Conservation (phyloP, 2,888 invertebrate species). For the Amphipyra berbera region DNA sequence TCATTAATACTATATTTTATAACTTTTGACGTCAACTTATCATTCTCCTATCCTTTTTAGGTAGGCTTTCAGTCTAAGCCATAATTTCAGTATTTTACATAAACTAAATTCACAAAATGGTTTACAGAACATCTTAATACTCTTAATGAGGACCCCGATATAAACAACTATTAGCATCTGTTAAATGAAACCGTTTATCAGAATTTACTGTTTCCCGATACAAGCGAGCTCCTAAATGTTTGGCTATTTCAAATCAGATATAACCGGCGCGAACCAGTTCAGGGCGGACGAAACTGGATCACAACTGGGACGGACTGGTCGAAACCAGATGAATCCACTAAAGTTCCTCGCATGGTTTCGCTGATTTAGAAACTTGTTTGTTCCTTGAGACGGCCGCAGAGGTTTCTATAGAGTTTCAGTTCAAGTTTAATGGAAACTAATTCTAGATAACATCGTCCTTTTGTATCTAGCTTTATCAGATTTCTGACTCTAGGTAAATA, state of each 20-base stretch:
- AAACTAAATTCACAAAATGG: constrained; percentile 32
- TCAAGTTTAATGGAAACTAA: constrained; percentile 74
- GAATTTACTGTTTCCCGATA: constrained; percentile 59
- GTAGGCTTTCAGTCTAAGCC: neutral
- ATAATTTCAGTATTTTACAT: constrained; percentile 1
- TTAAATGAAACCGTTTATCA: constrained; percentile 55
- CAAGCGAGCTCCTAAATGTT: constrained; percentile 63
- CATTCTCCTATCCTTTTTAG: no score
- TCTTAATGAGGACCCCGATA: constrained; percentile 42
- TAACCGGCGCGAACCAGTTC: constrained; percentile 60
- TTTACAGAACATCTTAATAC: constrained; percentile 36
- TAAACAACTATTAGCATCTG: constrained; percentile 56
- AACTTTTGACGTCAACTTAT: no score
- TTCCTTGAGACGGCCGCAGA: constrained; percentile 77
- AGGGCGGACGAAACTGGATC: constrained; percentile 69
- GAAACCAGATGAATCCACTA: constrained; percentile 82
- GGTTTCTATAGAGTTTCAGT: constrained; percentile 60
- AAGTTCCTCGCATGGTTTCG: constrained; percentile 86
- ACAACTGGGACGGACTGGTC: constrained; percentile 74
- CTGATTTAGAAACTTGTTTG: constrained; percentile 87
- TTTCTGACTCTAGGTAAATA: constrained; percentile 57
- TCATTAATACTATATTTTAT: neutral
- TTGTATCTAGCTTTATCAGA: constrained; percentile 58
- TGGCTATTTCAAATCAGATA: constrained; percentile 84
- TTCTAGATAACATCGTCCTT: constrained; percentile 70